Base-by-base conservation (phyloP, 1,140 invertebrate genomes). In the Battus philenor region DNA sequence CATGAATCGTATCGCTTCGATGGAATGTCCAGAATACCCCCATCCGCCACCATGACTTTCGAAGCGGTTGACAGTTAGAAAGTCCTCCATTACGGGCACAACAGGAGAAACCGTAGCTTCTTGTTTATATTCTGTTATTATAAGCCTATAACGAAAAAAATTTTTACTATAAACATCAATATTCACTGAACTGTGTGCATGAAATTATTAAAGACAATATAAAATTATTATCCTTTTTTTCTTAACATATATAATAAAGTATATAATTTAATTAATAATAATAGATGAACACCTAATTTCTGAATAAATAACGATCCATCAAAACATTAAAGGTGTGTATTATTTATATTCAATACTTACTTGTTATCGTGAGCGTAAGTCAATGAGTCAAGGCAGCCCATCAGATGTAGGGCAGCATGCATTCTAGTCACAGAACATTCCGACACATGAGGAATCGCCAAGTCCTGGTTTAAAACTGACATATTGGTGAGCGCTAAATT, bases 41-140 rank as follows among this genome's bases (percentile, higher is more conserved):
- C 98, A 99, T 4, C 97, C 97, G 38, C 97, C 97, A 16, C 98
- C 98, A 77, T 97, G 94, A 85, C 94, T 96, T 78, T 98, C 95
- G 87, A 99, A 99, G 59, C 98, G 89, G 69, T 93, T 96, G 1
- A 98, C 94, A 5, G 91, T 91, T 26, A 88, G 86, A 68, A 93
- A 98, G 68, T 98, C 97, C 27, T 87, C 88, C 18, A 87, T 82
- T 0, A 75, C 46, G 0, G 83, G 78, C 3, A 63, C 63, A 0
- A 74, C 55, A 0, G 86, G 79, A 13, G 68, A 54, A 1, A 60
- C 16, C 1, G 52, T 53, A 29, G 38, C 59, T 4, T 85, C 77
- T 27, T 63, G 51, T 44, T 79, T 82, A 24, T 69, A 72, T 13
- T 85, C 78, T 11, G 64, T 54, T 44, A 63, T 34, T 7, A 54